Evolutionary conservation across 2,888 invertebrate species (phyloP), one percentile per base, ranked within the genome.

Genomic region (Eilema sororculum): DNA sequence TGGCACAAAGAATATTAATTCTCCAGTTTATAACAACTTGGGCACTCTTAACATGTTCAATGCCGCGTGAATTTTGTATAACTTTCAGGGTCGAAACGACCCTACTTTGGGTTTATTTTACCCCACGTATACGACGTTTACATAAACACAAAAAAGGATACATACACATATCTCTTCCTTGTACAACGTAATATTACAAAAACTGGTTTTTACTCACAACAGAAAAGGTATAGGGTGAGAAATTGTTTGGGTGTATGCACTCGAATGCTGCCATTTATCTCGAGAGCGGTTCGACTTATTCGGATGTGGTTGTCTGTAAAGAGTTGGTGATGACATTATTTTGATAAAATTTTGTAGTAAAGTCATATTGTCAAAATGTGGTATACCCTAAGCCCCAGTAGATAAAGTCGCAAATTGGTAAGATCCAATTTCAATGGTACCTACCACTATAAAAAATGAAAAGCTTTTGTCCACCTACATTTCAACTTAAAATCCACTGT

Each of bases 1-100:
- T 74, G 25, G 22, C 62, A 70, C 70, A 64, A 65, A 61, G 64
- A 65, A 70, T 68, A 78, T 81, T 78, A 76, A 74, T 81, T 78
- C 71, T 24, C 62, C 68, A 65, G 30, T 76, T 80, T 80, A 72
- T 58, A 59, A 66, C 57, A 41, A 67, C 70, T 79, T 68, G 61
- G 70, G 69, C 52, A 63, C 60, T 33, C 62, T 71, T 67, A 72
- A 74, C 69, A 74, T 67, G 74, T 67, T 64, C 60, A 68, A 65
- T 68, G 62, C 60, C 33, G 28, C 67, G 30, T 63, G 46, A 63
- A 74, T 79, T 71, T 74, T 72, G 60, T 67, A 57, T 61, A 64
- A 69, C 60, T 57, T 68, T 73, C 66, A 20, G 22, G 61, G 58
- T 20, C 41, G 52, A 62, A 59, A 67, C 62, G 28, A 62, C 58